These are phyloP conservation scores for Leptestheria dahalacensis DNA, from an alignment of 1,140 invertebrate genomes.

Conservation along the genomic window DNA sequence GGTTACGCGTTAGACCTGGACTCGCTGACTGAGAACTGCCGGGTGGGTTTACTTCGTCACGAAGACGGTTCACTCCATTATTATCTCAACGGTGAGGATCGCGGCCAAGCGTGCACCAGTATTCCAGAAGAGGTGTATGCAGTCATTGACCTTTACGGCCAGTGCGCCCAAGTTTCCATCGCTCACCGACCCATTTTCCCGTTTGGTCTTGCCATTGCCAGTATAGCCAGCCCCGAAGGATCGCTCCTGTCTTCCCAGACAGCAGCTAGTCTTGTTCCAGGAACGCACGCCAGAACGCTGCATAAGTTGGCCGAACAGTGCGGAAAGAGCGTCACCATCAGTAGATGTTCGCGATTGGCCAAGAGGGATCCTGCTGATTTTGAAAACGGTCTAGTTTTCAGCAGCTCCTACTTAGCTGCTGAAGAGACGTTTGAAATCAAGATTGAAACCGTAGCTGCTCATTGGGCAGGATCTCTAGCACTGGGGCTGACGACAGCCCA, in stretches of 20 bases:
- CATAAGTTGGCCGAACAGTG: background rate
- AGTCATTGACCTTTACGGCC: slow-evolving; percentile 88
- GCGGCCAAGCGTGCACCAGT: slow-evolving; percentile 69
- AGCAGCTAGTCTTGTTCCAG: background rate
- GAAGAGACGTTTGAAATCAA: slow-evolving; percentile 43
- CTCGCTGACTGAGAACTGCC: slow-evolving; percentile 50
- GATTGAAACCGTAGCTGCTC: slow-evolving; percentile 40
- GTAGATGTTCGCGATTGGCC: slow-evolving; percentile 32
- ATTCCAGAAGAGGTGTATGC: slow-evolving; percentile 68
- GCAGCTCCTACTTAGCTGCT: slow-evolving; percentile 31
- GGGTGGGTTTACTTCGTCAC: slow-evolving; percentile 77
- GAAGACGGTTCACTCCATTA: slow-evolving; percentile 71
- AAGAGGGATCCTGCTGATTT: slow-evolving; percentile 39
- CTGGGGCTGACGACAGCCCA: slow-evolving; percentile 61
- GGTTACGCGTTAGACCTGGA: slow-evolving; percentile 74
- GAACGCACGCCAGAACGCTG: background rate
- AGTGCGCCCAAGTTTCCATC: slow-evolving; percentile 68
- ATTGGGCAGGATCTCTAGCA: slow-evolving; percentile 56
- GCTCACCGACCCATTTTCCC: slow-evolving; percentile 11
- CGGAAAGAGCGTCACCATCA: slow-evolving; percentile 3
- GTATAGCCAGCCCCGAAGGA: background rate
- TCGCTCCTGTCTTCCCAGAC: background rate
- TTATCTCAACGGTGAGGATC: slow-evolving; percentile 78
- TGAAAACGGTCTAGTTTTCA: slow-evolving; percentile 36
- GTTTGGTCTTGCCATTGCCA: background rate